Evolutionary conservation across 2,797 vertebrate species (phyloP).

Genomic region (Coilia nasus): DNA sequence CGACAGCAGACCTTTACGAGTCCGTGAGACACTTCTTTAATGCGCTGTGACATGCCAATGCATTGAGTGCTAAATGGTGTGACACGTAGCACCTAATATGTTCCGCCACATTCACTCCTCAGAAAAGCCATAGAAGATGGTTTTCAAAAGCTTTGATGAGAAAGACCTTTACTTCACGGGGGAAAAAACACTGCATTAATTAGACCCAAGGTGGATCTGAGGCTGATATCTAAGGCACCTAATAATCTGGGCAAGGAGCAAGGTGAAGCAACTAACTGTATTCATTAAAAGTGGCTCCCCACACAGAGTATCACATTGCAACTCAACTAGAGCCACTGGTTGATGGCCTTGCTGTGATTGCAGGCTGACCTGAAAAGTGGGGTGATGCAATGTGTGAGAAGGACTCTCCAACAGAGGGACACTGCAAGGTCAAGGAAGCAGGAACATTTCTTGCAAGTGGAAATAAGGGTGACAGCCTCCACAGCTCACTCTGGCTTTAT

Average conservation of each 20-base stretch:
- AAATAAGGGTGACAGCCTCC: background rate
- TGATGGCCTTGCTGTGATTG: background rate
- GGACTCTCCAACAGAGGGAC: background rate
- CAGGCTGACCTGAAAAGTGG: background rate
- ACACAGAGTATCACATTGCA: background rate
- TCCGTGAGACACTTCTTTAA: constrained; percentile 61
- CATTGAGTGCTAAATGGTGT: background rate
- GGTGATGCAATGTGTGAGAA: background rate
- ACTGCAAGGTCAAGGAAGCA: background rate
- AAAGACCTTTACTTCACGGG: background rate
- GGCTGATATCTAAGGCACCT: background rate
- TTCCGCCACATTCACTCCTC: background rate
- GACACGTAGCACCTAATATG: background rate
- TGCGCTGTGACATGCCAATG: constrained; percentile 55
- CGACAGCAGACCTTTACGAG: constrained; percentile 34
- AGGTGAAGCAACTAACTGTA: background rate
- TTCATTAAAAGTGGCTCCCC: background rate
- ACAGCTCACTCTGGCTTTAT: background rate
- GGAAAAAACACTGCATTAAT: background rate
- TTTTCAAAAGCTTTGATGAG: background rate
- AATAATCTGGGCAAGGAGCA: background rate
- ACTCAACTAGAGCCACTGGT: background rate
- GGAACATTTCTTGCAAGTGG: background rate
- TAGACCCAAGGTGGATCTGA: background rate
- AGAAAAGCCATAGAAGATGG: background rate